Base-by-base conservation (phyloP, 2,888 invertebrate species). In the Oscheius myriophilus region DNA sequence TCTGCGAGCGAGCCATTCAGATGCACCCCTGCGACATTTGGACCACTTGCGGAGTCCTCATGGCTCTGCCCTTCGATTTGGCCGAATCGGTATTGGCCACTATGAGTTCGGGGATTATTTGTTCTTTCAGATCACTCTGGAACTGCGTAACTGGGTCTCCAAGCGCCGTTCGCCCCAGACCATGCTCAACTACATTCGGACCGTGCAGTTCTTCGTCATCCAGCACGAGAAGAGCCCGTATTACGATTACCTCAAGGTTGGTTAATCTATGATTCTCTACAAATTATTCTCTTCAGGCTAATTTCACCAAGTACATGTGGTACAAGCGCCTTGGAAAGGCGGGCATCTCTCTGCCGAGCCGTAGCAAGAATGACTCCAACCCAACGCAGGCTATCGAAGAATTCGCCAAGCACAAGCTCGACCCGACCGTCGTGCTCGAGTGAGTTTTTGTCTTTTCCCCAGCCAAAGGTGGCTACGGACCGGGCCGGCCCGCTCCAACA, bases 161-260 rank as follows among this genome's bases (percentile, higher is more conserved):
- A 43, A 23, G 6, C 49, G 65, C 0, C 41, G 52, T 18, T 43
- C 54, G 14, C 69, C 69, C 7, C 71, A 72, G 53, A 67, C 76
- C 1, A 61, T 63, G 23, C 25, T 78, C 46, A 76, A 76, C 43
- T 76, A 67, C 45, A 53, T 76, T 0, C 65, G 73, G 33, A 26
- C 71, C 6, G 65, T 72, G 4, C 71, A 74, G 45, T 58, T 71
- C 42, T 69, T 73, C 18, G 51, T 33, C 33, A 33, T 33, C 33
- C 3, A 33, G 4, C 33, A 33, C 33, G 9, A 9, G 33, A 33
- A 33, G 33, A 9, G 4, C 9, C 3, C 9, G 33, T 33, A 33
- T 9, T 33, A 33, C 33, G 33, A 33, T 33, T 9, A 18, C 4
- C 39, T 65, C 12, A 43, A 18, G 45, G 65, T 65, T 33, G 51